A percentile compares a stretch with the other conserved stretches of the same genome.
These are phyloP conservation scores for Mesorhabditis belari DNA, from an alignment of 2,888 invertebrate genomes.

Conservation along the genomic window DNA sequence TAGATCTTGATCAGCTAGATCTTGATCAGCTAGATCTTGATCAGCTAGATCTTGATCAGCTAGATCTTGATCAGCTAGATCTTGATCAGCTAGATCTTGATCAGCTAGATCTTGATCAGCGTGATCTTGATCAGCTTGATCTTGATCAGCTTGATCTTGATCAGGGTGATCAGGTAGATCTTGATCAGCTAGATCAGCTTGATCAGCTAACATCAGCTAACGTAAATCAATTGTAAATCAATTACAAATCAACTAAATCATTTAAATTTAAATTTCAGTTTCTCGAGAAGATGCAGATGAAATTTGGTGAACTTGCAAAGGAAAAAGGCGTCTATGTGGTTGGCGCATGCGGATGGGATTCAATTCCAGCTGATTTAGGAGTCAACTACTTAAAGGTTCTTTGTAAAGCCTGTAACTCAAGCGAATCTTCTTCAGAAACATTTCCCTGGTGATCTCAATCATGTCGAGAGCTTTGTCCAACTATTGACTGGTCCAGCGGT, in stretches of 20 bases:
- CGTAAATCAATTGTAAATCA: too few relatives aligned
- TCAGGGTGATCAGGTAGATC: too few relatives aligned
- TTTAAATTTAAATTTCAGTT: conserved; percentile 60
- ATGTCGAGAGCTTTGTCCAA: conserved; percentile 50
- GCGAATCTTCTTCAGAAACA: conserved; percentile 70
- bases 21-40: too few relatives aligned
- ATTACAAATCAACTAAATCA: not conserved
- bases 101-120: not conserved
- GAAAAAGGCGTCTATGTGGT: conserved; percentile 69
- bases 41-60: too few relatives aligned
- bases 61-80: too few relatives aligned
- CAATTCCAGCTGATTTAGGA: conserved; percentile 84
- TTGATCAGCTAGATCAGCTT: too few relatives aligned
- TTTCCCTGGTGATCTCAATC: conserved; percentile 63
- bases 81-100: not conserved
- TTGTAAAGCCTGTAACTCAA: too few relatives aligned
- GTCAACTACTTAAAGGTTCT: conserved; percentile 62
- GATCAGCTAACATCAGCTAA: too few relatives aligned
- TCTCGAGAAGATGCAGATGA: conserved; percentile 75
- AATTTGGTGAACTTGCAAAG: conserved; percentile 65
- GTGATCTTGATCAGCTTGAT: too few relatives aligned
- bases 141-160: not conserved
- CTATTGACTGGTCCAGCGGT: conserved; percentile 45
- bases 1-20: too few relatives aligned
- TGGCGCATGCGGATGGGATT: conserved; percentile 66